These are phyloP conservation scores for Cryptus armator DNA, from an alignment of 2,888 invertebrate species.

Conservation along the genomic window DNA sequence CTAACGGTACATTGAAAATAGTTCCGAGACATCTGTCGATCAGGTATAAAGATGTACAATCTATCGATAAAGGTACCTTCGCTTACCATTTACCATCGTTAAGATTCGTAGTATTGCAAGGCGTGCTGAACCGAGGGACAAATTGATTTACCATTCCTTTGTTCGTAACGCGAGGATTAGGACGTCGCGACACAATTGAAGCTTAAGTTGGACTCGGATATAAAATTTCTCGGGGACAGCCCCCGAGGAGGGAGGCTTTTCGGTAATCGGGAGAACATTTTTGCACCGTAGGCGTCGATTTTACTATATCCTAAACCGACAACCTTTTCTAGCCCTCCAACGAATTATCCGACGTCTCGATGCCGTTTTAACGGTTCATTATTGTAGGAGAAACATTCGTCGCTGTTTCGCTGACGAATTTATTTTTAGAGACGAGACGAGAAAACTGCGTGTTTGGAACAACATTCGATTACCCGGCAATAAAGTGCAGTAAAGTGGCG, in stretches of 20 bases:
- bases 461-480: conserved; percentile 45
- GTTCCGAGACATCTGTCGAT: conserved; percentile 20
- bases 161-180: conserved; percentile 11
- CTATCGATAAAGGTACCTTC: neutral
- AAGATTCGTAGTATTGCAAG: neutral
- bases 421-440: neutral
- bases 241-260: neutral
- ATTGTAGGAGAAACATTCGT: neutral
- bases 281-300: neutral
- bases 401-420: neutral
- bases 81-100: neutral
- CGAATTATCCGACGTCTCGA: neutral
- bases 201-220: neutral
- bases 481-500: conserved; percentile 8
- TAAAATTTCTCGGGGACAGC: conserved; percentile 6
- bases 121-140: neutral
- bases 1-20: conserved; percentile 11
- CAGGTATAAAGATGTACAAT: conserved; percentile 14
- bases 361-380: neutral
- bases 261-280: neutral
- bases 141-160: neutral
- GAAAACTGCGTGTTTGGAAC: conserved; percentile 4
- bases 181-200: conserved; percentile 12
- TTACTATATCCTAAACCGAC: neutral
- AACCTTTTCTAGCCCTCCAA: neutral